These are phyloP conservation scores for Lophotriccus pileatus DNA, from an alignment of 2,797 vertebrate genomes.

Conservation along the genomic window DNA sequence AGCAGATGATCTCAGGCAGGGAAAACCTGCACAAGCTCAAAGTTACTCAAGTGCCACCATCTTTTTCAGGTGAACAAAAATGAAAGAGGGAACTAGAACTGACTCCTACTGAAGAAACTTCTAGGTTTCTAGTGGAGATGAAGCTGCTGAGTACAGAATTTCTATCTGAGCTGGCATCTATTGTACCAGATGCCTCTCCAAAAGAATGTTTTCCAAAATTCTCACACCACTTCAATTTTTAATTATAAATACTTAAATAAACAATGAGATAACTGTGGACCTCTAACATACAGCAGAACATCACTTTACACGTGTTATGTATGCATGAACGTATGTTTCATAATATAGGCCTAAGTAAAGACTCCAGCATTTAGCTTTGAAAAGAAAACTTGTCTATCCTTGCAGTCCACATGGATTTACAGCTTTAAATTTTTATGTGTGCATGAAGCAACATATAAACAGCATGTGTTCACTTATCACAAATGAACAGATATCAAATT, in stretches of 20 bases:
- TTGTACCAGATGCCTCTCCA: background rate
- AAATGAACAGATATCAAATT: background rate
- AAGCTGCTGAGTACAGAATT: background rate
- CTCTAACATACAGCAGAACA: background rate
- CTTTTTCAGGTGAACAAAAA: constrained; percentile 84
- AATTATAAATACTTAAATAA: background rate
- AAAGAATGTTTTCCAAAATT: background rate
- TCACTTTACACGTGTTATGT: background rate
- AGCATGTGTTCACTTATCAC: background rate
- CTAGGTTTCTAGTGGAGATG: background rate
- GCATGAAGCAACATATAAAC: background rate
- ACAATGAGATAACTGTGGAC: background rate
- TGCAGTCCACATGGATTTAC: background rate
- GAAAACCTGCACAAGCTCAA: constrained; percentile 79
- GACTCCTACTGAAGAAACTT: background rate
- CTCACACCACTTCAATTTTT: background rate
- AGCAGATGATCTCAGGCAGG: constrained; percentile 84
- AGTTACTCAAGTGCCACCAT: constrained; percentile 84
- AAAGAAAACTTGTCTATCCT: background rate
- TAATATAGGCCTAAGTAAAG: background rate
- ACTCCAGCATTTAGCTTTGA: background rate
- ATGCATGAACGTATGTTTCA: background rate
- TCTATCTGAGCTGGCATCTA: background rate
- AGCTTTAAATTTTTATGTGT: background rate
- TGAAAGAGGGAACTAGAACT: background rate